These are phyloP conservation scores for Caerostris darwini DNA, from an alignment of 1,140 invertebrate species.

Conservation along the genomic window DNA sequence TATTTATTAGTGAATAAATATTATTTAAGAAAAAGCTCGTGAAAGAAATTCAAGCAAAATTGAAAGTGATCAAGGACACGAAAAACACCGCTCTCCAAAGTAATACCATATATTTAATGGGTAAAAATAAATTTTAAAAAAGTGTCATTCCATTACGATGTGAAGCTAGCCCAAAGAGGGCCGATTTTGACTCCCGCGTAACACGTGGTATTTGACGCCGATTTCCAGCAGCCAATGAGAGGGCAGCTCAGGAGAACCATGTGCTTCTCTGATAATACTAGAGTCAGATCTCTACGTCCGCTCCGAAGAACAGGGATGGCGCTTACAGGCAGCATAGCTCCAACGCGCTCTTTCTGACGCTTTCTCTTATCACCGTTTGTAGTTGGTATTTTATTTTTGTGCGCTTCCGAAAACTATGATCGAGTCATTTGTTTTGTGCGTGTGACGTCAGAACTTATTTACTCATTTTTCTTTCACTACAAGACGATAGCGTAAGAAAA, in stretches of 20 bases:
- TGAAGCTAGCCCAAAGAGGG: neutral
- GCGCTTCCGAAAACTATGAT: slow-evolving; percentile 23
- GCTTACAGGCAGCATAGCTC: neutral
- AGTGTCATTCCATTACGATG: neutral
- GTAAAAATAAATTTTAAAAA: neutral
- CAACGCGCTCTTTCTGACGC: neutral
- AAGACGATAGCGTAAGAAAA: neutral
- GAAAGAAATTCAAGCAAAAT: too few species aligned
- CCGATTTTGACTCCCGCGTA: slow-evolving; percentile 23
- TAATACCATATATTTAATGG: too few species aligned
- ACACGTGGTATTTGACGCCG: slow-evolving; percentile 53
- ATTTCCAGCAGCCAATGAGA: slow-evolving; percentile 1
- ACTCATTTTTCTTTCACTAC: neutral
- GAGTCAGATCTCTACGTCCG: slow-evolving; percentile 35
- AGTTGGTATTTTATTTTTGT: neutral
- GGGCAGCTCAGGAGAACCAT: slow-evolving; percentile 26
- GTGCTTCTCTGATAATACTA: slow-evolving; percentile 55
- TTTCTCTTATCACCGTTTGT: slow-evolving; percentile 12
- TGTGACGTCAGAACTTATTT: slow-evolving; percentile 23
- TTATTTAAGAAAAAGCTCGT: too few species aligned
- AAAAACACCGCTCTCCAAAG: too few species aligned
- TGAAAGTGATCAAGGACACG: too few species aligned
- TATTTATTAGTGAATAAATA: too few species aligned
- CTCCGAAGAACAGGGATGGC: slow-evolving; percentile 33
- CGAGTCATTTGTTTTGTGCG: slow-evolving; percentile 10